phyloP scores from a whole-genome alignment of 2,888 invertebrate genomes.

The Poecilus cupreus region DNA sequence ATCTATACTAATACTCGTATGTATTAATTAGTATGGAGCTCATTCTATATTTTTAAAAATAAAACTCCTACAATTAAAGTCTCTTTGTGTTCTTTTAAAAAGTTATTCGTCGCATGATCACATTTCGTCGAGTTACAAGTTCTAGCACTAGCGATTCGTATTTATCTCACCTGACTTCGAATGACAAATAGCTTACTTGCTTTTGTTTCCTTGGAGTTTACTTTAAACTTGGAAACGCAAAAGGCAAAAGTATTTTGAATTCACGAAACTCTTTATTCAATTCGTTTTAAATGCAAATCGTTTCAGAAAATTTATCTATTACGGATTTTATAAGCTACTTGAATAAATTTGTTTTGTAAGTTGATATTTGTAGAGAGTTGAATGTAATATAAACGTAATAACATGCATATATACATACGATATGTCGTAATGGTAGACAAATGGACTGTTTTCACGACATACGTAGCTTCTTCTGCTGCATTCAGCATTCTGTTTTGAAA shows the following conservation, averaged over 20 bases:
- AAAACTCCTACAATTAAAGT: no score
- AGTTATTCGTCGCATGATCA: no score
- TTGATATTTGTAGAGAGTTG: not conserved
- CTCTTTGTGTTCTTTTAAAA: no score
- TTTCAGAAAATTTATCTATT: conserved; percentile 41
- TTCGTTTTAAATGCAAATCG: conserved; percentile 51
- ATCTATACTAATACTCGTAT: no score
- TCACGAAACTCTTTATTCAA: conserved; percentile 45
- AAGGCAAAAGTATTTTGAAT: conserved; percentile 24
- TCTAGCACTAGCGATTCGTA: not conserved
- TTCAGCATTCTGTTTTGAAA: not conserved
- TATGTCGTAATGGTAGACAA: not conserved
- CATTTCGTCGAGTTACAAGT: not conserved
- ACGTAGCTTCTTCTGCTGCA: not conserved
- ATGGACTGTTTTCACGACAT: not conserved
- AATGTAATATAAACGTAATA: not conserved
- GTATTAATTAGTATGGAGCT: no score
- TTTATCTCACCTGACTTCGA: conserved; percentile 41
- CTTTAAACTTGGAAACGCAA: conserved; percentile 36
- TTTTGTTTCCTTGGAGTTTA: conserved; percentile 43
- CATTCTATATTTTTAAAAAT: no score
- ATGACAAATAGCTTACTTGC: conserved; percentile 36
- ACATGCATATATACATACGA: not conserved
- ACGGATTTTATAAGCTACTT: conserved; percentile 40
- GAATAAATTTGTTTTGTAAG: not conserved